phyloP scores from a whole-genome alignment of 2,113 vertebrate genomes.

The Panthera tigris region DNA sequence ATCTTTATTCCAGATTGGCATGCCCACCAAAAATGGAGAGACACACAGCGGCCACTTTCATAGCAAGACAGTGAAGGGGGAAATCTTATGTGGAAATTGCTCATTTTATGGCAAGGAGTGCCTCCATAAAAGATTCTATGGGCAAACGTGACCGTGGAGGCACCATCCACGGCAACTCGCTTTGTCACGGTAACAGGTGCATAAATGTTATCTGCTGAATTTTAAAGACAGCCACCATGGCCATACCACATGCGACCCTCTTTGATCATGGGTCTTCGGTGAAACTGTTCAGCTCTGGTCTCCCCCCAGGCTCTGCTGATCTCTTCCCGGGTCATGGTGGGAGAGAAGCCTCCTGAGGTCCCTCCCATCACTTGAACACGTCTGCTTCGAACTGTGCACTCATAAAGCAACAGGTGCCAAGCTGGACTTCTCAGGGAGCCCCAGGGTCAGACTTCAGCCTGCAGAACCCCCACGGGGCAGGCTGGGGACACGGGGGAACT shows the following conservation, averaged over 20 bases:
- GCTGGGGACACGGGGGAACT: neutral
- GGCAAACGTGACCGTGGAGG: neutral
- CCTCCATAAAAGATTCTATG: neutral
- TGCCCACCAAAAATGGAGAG: neutral
- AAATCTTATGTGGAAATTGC: neutral
- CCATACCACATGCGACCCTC: neutral
- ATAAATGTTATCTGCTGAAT: neutral
- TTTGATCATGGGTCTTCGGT: too few relatives aligned
- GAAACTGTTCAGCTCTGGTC: neutral
- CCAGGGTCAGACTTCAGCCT: neutral
- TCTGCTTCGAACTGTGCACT: neutral
- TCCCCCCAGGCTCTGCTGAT: neutral
- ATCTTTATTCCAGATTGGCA: neutral
- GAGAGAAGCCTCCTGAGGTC: neutral
- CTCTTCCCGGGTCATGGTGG: neutral
- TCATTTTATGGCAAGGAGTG: neutral
- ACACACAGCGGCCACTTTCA: neutral
- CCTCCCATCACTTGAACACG: fast-evolving
- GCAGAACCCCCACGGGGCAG: neutral
- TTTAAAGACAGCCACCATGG: neutral
- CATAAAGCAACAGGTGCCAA: neutral
- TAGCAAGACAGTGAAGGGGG: neutral
- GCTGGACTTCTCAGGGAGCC: neutral
- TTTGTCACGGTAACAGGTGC: neutral
- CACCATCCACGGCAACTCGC: neutral